Conservation (phyloP, 2,797 vertebrate species). For the Typhlichthys subterraneus region DNA sequence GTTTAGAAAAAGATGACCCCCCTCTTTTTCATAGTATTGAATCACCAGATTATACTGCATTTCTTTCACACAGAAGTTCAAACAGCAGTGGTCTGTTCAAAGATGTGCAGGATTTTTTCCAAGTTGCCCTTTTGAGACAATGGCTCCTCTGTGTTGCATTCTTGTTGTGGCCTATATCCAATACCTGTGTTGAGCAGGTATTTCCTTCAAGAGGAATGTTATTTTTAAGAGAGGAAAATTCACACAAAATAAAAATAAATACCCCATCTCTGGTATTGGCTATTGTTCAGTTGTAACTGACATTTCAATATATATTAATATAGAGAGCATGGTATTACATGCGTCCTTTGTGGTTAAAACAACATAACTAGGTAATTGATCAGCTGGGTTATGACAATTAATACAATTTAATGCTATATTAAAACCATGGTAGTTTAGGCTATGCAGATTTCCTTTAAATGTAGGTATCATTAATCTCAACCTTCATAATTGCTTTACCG, state of each 20-base stretch:
- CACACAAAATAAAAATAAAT: constrained; percentile 30
- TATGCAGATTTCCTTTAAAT: constrained; percentile 15
- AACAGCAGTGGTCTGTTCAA: not conserved
- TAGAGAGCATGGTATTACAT: constrained; percentile 6
- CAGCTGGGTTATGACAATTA: constrained; percentile 2
- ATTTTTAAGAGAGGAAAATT: constrained; percentile 32
- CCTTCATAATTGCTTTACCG: constrained; percentile 12
- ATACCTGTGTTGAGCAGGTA: constrained; percentile 21
- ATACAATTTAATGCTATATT: constrained; percentile 4
- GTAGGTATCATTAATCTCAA: constrained; percentile 20
- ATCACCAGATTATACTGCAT: not conserved
- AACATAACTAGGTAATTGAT: not conserved
- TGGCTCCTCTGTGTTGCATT: constrained; percentile 29
- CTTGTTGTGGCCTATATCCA: constrained; percentile 21
- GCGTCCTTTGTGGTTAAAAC: not conserved
- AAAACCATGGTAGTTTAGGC: not conserved
- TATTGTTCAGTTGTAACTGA: constrained; percentile 11
- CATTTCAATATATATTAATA: not conserved
- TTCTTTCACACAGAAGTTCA: constrained; percentile 1
- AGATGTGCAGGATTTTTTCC: constrained; percentile 1
- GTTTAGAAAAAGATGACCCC: not conserved
- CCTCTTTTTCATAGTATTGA: not conserved
- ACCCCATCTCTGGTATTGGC: not conserved
- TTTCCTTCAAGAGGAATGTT: constrained; percentile 35
- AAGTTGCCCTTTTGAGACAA: constrained; percentile 37